Conservation (phyloP, 2,113 vertebrate genomes). For the Australoheros scitulus region DNA sequence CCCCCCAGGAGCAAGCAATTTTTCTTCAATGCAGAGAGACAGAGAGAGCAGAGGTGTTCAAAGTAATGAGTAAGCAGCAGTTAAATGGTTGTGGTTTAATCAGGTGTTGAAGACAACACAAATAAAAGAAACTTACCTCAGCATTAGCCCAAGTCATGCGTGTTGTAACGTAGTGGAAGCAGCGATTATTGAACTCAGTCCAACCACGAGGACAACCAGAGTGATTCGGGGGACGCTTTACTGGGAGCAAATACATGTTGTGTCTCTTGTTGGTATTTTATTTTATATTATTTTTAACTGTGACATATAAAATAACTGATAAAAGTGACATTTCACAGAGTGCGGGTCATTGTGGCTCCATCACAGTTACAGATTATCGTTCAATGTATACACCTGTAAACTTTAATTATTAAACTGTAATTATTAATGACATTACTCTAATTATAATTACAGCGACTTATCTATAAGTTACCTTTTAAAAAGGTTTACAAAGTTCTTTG, state of each 20-base stretch:
- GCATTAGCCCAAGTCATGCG: neutral
- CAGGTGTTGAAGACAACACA: neutral
- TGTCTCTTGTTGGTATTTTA: neutral
- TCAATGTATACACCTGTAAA: too few relatives aligned
- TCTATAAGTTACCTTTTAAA: too few relatives aligned
- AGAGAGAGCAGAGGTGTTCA: neutral
- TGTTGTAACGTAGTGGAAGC: neutral
- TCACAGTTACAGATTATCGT: too few relatives aligned
- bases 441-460: too few relatives aligned
- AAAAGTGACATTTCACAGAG: neutral
- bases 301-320: neutral
- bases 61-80: neutral
- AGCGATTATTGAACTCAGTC: rapidly evolving
- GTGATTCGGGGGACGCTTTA: neutral
- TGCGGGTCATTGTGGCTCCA: neutral
- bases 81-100: neutral
- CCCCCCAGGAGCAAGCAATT: rapidly evolving
- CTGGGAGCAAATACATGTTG: neutral
- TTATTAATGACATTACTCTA: too few relatives aligned
- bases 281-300: neutral
- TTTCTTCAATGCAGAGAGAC: neutral
- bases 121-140: neutral
- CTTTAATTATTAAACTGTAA: too few relatives aligned
- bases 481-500: too few relatives aligned
- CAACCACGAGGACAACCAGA: rapidly evolving